A percentile compares a stretch with the other conserved stretches of the same genome.
phyloP scores from a whole-genome alignment of 2,113 vertebrate species.

The Dendropsophus ebraccatus region DNA sequence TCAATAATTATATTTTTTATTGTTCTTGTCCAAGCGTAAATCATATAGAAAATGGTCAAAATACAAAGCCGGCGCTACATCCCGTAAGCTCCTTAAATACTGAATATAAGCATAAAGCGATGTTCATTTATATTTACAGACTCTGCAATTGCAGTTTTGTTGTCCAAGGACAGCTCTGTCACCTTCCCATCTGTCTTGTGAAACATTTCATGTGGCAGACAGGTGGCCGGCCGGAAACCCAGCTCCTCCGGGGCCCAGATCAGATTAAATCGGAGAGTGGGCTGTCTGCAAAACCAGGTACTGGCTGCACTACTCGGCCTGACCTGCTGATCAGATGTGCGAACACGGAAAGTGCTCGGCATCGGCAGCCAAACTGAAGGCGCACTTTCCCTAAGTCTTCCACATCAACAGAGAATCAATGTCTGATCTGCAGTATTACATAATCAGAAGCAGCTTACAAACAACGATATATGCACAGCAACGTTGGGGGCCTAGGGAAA shows the following conservation, averaged over 20 bases:
- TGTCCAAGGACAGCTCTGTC: constrained; percentile 86
- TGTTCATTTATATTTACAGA: constrained; percentile 14
- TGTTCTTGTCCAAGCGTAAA: neutral
- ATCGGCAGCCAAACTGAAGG: neutral
- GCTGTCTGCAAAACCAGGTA: constrained; percentile 44
- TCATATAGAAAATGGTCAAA: neutral
- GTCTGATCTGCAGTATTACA: neutral
- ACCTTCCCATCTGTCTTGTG: constrained; percentile 90
- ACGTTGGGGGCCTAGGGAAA: no score
- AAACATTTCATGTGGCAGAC: constrained; percentile 85
- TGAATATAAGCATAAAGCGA: neutral
- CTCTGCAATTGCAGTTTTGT: constrained; percentile 76
- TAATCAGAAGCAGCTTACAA: neutral
- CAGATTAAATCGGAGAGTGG: constrained; percentile 78
- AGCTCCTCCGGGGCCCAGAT: constrained; percentile 85
- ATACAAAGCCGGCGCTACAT: neutral
- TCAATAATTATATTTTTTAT: no score
- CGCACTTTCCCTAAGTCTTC: neutral
- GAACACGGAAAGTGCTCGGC: neutral
- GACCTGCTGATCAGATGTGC: constrained; percentile 16
- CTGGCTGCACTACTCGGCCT: constrained; percentile 27
- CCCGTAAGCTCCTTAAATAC: neutral
- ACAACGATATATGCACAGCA: no score
- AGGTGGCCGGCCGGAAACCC: constrained; percentile 85
- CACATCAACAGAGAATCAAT: neutral